Percentiles rank a stretch among this genome's conserved stretches.
Evolutionary conservation across 1,140 invertebrate genomes (phyloP).

Genomic region (Drosophila kikkawai): DNA sequence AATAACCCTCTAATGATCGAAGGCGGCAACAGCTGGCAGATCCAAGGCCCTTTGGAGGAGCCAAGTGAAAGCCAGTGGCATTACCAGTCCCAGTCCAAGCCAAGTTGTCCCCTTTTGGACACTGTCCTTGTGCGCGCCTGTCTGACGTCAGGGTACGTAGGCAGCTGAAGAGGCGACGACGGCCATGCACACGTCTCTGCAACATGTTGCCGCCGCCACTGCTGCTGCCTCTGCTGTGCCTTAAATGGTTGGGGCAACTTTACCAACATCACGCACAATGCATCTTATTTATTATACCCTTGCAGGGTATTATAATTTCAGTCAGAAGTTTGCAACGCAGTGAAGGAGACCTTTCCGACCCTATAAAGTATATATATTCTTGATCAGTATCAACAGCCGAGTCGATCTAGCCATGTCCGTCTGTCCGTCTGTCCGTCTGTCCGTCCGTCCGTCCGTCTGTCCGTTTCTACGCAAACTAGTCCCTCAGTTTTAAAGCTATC

Average conservation of each 20-base stretch:
- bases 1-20: slow-evolving; percentile 25
- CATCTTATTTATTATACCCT: slow-evolving; percentile 43
- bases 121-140: slow-evolving; percentile 58
- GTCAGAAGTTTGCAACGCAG: too few species aligned
- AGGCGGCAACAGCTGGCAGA: slow-evolving; percentile 10
- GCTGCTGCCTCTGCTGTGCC: slow-evolving; percentile 16
- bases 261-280: slow-evolving; percentile 45
- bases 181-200: slow-evolving; percentile 35
- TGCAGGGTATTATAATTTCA: too few species aligned
- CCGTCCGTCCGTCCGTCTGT: too few species aligned
- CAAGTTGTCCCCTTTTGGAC: slow-evolving; percentile 34
- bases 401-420: too few species aligned
- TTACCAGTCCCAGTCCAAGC: slow-evolving; percentile 11
- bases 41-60: slow-evolving; percentile 37
- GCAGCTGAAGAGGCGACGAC: slow-evolving; percentile 39
- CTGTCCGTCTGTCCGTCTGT: too few species aligned
- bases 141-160: slow-evolving; percentile 54
- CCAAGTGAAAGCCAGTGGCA: slow-evolving; percentile 27
- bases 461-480: too few species aligned
- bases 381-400: too few species aligned
- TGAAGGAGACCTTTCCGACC: too few species aligned
- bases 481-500: too few species aligned
- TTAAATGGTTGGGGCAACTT: slow-evolving; percentile 41
- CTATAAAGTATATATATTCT: too few species aligned
- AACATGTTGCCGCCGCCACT: slow-evolving; percentile 25